Conservation (phyloP, 2,888 invertebrate species). For the Calameuta idolon region DNA sequence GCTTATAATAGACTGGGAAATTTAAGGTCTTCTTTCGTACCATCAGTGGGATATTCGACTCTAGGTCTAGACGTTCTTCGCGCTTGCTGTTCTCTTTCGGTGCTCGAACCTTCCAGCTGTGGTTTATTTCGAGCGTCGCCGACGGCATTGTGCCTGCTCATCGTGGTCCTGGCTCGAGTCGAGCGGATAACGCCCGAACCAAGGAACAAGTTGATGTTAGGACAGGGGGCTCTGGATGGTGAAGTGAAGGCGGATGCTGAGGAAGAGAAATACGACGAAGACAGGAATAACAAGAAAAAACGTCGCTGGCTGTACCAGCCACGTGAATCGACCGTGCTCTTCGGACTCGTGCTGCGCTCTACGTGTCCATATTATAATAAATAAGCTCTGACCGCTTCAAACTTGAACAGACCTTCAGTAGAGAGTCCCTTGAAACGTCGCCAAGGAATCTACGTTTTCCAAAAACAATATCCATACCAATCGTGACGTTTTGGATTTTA, state of each 20-base stretch:
- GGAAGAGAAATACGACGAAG: neutral
- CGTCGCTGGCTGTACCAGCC: neutral
- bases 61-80: too few relatives aligned
- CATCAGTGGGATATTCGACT: too few relatives aligned
- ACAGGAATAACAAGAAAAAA: neutral
- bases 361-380: too few relatives aligned
- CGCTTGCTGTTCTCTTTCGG: slow-evolving; percentile 4
- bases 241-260: neutral
- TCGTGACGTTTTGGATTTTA: too few relatives aligned
- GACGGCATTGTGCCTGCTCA: slow-evolving; percentile 10
- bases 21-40: too few relatives aligned
- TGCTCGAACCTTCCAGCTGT: slow-evolving; percentile 26
- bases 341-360: neutral
- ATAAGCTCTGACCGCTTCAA: too few relatives aligned
- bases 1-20: too few relatives aligned
- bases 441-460: too few relatives aligned
- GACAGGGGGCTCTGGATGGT: slow-evolving; percentile 1
- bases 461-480: too few relatives aligned
- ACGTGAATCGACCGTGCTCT: neutral
- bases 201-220: neutral
- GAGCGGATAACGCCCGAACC: neutral
- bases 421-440: too few relatives aligned
- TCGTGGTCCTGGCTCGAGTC: slow-evolving; percentile 1
- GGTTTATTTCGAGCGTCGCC: slow-evolving; percentile 29
- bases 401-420: too few relatives aligned